These are phyloP conservation scores for Zaprionus bogoriensis DNA, from an alignment of 2,888 invertebrate genomes.

Conservation along the genomic window DNA sequence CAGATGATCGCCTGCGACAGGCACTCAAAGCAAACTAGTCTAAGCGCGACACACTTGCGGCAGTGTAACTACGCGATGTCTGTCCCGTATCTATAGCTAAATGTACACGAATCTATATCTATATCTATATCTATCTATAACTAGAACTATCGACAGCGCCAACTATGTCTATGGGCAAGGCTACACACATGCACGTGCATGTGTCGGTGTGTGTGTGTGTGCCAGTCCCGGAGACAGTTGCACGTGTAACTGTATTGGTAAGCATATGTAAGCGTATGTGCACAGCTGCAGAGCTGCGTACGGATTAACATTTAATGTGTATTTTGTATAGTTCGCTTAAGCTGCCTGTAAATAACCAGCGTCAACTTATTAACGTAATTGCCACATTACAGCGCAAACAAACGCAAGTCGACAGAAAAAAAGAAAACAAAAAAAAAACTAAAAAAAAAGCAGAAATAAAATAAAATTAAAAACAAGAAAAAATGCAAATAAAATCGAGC, in stretches of 20 bases:
- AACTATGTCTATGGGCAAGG: neutral
- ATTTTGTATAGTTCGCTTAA: conserved; percentile 54
- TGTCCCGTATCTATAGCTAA: neutral
- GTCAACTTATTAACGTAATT: conserved; percentile 59
- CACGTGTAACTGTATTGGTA: neutral
- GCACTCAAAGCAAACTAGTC: conserved; percentile 5
- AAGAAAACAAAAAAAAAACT: neutral
- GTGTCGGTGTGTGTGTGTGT: too few species aligned
- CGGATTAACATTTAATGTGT: conserved; percentile 57
- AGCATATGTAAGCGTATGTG: neutral
- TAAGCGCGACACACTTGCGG: conserved; percentile 31
- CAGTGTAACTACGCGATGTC: neutral
- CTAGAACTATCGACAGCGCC: conserved; percentile 7
- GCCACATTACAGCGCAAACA: too few species aligned
- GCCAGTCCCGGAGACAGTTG: too few species aligned
- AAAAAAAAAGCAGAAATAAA: conserved; percentile 4
- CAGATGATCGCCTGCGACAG: conserved; percentile 56
- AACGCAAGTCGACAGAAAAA: too few species aligned
- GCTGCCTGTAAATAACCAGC: conserved; percentile 59
- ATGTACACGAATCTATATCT: conserved; percentile 4
- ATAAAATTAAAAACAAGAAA: neutral
- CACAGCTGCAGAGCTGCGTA: neutral
- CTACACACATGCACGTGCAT: too few species aligned
- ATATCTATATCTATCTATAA: conserved; percentile 8
- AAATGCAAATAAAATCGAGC: neutral